Base-by-base conservation (phyloP, 2,888 invertebrate species). In the Stenolophus ochropezus region DNA sequence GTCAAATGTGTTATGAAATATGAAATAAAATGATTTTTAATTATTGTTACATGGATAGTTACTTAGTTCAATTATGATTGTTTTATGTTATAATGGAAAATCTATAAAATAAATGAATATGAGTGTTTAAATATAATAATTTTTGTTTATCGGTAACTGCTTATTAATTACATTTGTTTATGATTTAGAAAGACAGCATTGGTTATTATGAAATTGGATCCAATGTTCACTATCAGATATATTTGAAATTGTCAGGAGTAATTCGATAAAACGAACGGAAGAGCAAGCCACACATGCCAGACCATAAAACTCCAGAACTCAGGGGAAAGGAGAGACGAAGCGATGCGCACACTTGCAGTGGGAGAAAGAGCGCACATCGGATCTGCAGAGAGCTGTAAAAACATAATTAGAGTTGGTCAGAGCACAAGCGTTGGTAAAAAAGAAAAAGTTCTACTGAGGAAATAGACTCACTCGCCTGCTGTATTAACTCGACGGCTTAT, bases 231-330 rank as follows among this genome's bases (percentile, higher is more conserved):
- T 6, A 75, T 75, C 14, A 42, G 42, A 49, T 75, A 27, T 75
- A 75, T 53, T 53, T 75, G 75, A 75, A 75, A 75, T 53, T 75
- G 75, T 27, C 56, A 56, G n/a, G 49, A 56, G 75, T 75, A 75
- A 75, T 75, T 75, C 75, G 53, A 75, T 75, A 75, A 75, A 49
- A 20, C 21, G 75, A 21, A 20, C 51, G 75, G 56, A 75, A 51
- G 53, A 53, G 53, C 53, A 53, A 53, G 20, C 53, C 27, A 51
- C 56, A 56, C 56, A 75, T 75, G 74, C 49, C 74, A 49, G 74
- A 27, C 51, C 53, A 75, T 75, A 75, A 75, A 75, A 75, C 51
- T 56, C 56, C 56, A 14, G 27, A 20, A 51, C 75, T 27, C 51
- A 8, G 27, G 75, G 56, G 75, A 69, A 8, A 6, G 53, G 27